Conservation (phyloP, 2,113 vertebrate genomes). For the Stictonetta naevosa region DNA sequence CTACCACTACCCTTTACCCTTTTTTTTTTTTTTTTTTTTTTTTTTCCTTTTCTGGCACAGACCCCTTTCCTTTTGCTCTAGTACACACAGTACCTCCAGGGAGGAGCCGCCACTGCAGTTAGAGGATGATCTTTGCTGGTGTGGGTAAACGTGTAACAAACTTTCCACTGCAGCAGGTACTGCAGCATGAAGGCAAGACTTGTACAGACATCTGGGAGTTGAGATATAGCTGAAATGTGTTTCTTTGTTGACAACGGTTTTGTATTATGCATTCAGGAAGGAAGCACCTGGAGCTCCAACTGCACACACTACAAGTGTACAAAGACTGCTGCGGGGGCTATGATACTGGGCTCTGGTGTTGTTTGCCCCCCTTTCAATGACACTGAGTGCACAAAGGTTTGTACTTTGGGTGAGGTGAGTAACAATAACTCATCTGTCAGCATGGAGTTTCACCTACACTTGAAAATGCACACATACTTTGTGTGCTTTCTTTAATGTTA, state of each 20-base stretch:
- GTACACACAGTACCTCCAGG: neutral
- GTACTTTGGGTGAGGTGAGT: constrained; percentile 64
- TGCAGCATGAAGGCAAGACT: neutral
- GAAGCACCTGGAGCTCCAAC: constrained; percentile 92
- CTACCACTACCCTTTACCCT: no score
- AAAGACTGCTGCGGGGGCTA: constrained; percentile 84
- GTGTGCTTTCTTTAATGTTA: neutral
- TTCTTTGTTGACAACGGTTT: neutral
- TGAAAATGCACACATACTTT: neutral
- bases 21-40: no score
- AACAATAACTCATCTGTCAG: neutral
- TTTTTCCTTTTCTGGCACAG: neutral
- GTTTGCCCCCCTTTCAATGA: constrained; percentile 96
- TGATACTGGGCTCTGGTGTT: constrained; percentile 87
- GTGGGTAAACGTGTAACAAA: neutral
- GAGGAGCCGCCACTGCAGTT: neutral
- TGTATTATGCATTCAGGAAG: constrained; percentile 78
- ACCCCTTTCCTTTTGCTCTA: neutral
- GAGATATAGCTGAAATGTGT: neutral
- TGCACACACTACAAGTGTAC: constrained; percentile 92
- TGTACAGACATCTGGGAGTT: neutral
- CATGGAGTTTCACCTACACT: neutral
- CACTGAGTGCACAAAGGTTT: constrained; percentile 95
- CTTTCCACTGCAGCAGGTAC: neutral
- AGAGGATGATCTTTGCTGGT: neutral